phyloP scores from a whole-genome alignment of 2,113 vertebrate genomes.

The Platysternon megacephalum region DNA sequence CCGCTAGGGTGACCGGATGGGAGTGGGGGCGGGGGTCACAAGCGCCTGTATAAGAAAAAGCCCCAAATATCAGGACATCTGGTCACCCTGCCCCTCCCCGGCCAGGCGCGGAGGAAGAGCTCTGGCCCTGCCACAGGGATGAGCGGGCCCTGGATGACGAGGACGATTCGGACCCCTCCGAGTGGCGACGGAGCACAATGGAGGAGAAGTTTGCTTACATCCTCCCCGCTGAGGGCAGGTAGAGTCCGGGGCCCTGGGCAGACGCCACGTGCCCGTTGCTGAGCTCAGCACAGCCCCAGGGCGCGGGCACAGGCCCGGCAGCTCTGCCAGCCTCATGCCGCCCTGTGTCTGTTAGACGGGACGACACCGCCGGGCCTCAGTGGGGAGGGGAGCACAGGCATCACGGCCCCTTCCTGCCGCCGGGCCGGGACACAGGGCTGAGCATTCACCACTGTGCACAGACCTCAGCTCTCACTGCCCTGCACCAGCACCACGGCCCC shows the following conservation, averaged over 20 bases:
- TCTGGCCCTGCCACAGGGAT: neutral
- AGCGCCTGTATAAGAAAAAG: neutral
- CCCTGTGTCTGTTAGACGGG: no score
- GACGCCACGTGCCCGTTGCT: no score
- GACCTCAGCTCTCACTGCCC: no score
- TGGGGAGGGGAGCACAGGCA: no score
- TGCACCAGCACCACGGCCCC: no score
- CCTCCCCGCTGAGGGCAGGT: neutral
- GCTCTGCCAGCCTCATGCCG: no score
- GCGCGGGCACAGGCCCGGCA: no score
- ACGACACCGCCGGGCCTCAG: no score
- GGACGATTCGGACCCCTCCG: neutral
- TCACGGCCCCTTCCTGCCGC: neutral
- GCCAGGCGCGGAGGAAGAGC: fast-evolving
- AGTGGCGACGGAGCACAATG: neutral
- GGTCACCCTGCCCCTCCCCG: neutral
- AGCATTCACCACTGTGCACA: no score
- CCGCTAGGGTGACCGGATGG: no score
- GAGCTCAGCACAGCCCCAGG: no score
- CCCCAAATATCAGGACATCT: neutral
- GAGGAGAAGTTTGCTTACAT: neutral
- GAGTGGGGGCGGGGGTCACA: no score
- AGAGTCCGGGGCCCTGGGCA: neutral
- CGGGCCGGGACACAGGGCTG: neutral
- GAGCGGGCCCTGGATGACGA: neutral